Base-by-base conservation (phyloP, 2,888 invertebrate genomes). In the Nemoura dubitans region DNA sequence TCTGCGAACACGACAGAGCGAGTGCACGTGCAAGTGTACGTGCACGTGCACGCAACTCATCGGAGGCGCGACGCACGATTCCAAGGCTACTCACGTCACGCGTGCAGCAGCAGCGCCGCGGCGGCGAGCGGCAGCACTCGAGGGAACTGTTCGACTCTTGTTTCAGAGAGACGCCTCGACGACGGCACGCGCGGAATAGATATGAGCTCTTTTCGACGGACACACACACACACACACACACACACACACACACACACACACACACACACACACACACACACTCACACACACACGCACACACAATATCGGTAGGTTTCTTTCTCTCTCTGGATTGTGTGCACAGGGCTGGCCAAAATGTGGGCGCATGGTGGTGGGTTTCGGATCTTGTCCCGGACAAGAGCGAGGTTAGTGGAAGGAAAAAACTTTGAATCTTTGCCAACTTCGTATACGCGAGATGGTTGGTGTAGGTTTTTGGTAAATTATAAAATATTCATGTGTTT, bases 131-230 rank as follows among this genome's bases (percentile, higher is more conserved):
- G 26, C 78, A 25, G 36, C 83, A 83, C 83, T 42, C 83, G 36
- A 42, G 83, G 83, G 83, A 83, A 83, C 83, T 83, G 43, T 42
- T 42, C 29, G 2, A 14, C 21, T 36, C 83, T 36, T n/a, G 42
- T 42, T 30, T 42, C 36, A 83, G 83, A 42, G 83, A 30, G 81
- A 83, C 16, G 5, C 36, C 3, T 10, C 81, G 36, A 10, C 81
- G 43, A n/a, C 21, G 6, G 83, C 83, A 83, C 42, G 26, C 42
- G 26, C 43, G n/a, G 83, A 83, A 83, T 83, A 42, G 42, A 83
- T 21, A 83, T 42, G 42, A 83, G 83, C 26, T 28, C 78, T 78
- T 78, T 26, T 10, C 27, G 78, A 26, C 78, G 78, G 78, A n/a
- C 6, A 3, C 16, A 21, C 21, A 21, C 59, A 21, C 16, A 21